Conservation (phyloP, 2,797 vertebrate species). For the Florisuga fusca region DNA sequence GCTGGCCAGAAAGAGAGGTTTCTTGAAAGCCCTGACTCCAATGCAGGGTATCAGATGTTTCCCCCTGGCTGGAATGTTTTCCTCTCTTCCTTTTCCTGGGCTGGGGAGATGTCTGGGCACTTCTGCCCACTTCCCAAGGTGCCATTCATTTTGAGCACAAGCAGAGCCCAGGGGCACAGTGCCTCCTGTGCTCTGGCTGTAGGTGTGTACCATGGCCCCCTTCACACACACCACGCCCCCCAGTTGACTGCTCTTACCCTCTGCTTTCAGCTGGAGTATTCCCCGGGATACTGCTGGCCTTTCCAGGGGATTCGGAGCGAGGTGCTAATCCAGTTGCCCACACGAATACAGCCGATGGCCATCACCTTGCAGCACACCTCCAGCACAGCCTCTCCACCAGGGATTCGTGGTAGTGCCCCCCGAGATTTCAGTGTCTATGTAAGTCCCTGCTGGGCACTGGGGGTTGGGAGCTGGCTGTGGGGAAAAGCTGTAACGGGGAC, state of each 20-base stretch:
- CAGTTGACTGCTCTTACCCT: neutral
- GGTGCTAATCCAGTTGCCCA: slow-evolving; percentile 41
- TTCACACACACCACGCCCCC: accelerated
- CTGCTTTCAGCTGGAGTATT: slow-evolving; percentile 35
- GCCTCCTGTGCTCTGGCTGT: too few relatives aligned
- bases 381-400: slow-evolving; percentile 19
- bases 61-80: too few relatives aligned
- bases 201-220: too few relatives aligned
- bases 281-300: slow-evolving; percentile 64
- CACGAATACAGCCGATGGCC: slow-evolving; percentile 21
- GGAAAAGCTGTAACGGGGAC: neutral
- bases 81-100: too few relatives aligned
- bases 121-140: too few relatives aligned
- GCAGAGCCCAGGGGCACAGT: too few relatives aligned
- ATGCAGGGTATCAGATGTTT: neutral
- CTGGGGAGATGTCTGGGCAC: too few relatives aligned
- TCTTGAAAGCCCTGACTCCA: neutral
- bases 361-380: slow-evolving; percentile 28
- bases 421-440: slow-evolving; percentile 51
- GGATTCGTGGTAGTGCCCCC: neutral
- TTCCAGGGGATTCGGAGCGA: slow-evolving; percentile 24
- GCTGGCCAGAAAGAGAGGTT: neutral
- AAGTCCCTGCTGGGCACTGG: neutral
- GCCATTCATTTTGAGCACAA: too few relatives aligned
- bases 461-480: neutral